These are phyloP conservation scores for Limnephilus auricula DNA, from an alignment of 2,888 invertebrate genomes.

Conservation along the genomic window DNA sequence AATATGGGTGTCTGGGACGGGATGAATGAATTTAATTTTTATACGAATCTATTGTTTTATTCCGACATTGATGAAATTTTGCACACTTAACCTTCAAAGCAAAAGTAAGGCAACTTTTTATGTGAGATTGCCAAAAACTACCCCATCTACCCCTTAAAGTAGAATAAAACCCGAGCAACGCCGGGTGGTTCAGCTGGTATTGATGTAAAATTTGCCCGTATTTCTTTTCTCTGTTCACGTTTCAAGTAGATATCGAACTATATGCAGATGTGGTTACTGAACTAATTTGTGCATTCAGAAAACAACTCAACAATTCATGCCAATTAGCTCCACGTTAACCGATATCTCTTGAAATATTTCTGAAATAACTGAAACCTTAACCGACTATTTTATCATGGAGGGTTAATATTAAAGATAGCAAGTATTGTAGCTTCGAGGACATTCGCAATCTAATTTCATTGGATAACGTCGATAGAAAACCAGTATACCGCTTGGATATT, in stretches of 20 bases:
- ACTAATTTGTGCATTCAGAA: not conserved
- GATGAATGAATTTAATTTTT: too few species aligned
- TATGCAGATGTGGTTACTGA: not conserved
- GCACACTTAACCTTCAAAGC: too few species aligned
- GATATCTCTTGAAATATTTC: not conserved
- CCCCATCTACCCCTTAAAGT: too few species aligned
- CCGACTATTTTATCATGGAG: not conserved
- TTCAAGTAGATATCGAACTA: not conserved
- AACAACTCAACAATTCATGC: not conserved
- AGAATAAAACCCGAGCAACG: too few species aligned
- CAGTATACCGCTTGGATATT: not conserved
- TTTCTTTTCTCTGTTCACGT: not conserved
- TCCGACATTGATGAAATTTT: too few species aligned
- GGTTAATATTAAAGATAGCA: not conserved
- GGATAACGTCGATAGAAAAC: not conserved
- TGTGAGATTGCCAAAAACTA: too few species aligned
- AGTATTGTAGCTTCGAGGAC: not conserved
- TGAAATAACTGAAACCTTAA: not conserved
- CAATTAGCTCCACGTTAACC: not conserved
- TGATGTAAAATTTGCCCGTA: not conserved
- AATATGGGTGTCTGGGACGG: too few species aligned
- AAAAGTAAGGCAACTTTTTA: too few species aligned
- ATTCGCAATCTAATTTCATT: not conserved
- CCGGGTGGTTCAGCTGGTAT: too few species aligned
- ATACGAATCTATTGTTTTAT: too few species aligned